Evolutionary conservation across 92 coral and sea anemone genomes (phyloP).

Genomic region (Blastomussa wellsi): DNA sequence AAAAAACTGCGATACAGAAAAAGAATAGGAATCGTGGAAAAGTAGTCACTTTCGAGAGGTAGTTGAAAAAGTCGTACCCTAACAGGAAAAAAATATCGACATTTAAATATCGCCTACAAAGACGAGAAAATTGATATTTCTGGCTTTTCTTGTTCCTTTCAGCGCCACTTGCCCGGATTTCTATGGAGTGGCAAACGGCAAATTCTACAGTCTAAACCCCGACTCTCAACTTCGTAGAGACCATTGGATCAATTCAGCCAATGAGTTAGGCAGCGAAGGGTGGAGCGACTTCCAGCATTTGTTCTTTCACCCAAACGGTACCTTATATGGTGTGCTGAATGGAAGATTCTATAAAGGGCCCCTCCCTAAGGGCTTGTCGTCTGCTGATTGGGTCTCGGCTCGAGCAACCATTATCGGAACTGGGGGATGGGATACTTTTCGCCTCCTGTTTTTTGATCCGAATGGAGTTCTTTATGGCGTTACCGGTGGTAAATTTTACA

Average conservation of each 20-base stretch:
- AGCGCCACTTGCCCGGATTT: background rate
- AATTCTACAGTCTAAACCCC: background rate
- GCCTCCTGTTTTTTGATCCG: slow-evolving; percentile 33
- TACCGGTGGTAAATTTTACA: slow-evolving; percentile 6
- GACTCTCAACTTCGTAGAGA: background rate
- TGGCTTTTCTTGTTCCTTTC: too few species aligned
- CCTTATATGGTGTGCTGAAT: background rate
- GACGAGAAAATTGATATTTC: too few species aligned
- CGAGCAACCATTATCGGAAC: slow-evolving; percentile 11
- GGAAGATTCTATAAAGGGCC: slow-evolving; percentile 8
- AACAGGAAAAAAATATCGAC: too few species aligned
- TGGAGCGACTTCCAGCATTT: slow-evolving; percentile 1
- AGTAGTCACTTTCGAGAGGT: background rate
- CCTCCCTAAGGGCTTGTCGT: background rate
- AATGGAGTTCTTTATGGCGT: slow-evolving; percentile 30
- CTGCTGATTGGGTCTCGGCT: slow-evolving; percentile 13
- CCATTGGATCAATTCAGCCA: slow-evolving; percentile 3
- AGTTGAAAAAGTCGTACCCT: background rate
- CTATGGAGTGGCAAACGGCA: background rate
- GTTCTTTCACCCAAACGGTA: slow-evolving; percentile 30
- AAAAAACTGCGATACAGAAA: background rate
- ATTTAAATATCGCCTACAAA: too few species aligned
- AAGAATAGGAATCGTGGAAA: background rate
- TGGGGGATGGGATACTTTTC: slow-evolving; percentile 23
- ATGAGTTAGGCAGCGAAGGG: background rate